These are phyloP conservation scores for Sylvilagus bachmani DNA, from an alignment of 2,113 vertebrate species.

Conservation along the genomic window DNA sequence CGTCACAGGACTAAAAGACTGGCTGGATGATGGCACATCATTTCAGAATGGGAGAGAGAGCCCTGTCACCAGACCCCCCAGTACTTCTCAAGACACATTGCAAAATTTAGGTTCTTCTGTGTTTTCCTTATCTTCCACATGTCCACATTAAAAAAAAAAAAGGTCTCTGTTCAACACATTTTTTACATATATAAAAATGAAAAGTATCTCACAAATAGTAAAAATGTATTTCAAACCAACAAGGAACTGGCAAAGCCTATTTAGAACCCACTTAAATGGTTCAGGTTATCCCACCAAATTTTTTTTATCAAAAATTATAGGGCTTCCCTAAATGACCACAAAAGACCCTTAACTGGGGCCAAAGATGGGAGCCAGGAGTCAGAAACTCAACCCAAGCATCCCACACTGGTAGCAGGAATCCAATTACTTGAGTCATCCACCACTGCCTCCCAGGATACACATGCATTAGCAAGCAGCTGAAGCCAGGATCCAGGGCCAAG, in stretches of 20 bases:
- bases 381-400: no score
- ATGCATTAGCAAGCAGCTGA: no score
- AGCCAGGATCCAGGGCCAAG: no score
- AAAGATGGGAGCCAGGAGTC: no score
- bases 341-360: neutral
- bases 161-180: slow-evolving; percentile 11
- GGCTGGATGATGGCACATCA: neutral
- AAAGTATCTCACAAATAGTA: neutral
- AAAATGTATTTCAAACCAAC: slow-evolving; percentile 1
- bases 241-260: slow-evolving; percentile 11
- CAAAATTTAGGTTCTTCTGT: no score
- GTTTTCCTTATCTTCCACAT: neutral
- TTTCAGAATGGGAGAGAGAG: neutral
- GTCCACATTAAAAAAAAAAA: neutral
- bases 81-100: no score
- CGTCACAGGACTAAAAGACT: neutral
- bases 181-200: neutral
- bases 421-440: no score
- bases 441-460: no score
- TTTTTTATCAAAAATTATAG: neutral
- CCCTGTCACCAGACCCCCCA: neutral
- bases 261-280: neutral
- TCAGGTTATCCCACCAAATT: neutral
- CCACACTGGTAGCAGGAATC: no score
- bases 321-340: neutral